Evolutionary conservation across 2,888 invertebrate genomes (phyloP).

Genomic region (Lutraria lutraria): DNA sequence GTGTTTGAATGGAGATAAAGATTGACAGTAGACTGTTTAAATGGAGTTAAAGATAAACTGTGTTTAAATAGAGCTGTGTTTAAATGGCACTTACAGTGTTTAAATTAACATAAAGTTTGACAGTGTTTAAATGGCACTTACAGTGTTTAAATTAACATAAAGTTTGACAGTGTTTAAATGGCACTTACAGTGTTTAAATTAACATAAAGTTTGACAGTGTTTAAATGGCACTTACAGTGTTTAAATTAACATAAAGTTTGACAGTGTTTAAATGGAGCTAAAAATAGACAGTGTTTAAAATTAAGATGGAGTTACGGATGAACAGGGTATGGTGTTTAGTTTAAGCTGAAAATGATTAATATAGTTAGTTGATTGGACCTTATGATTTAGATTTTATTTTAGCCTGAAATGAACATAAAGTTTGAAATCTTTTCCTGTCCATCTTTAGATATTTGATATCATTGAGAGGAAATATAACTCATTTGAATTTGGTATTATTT

Average conservation of each 20-base stretch:
- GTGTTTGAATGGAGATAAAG: slow-evolving; percentile 38
- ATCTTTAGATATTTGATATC: too few species aligned
- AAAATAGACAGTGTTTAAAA: not conserved
- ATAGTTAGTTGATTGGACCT: too few species aligned
- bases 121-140: slow-evolving; percentile 28
- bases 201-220: slow-evolving; percentile 73
- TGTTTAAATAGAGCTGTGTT: too few species aligned
- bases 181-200: not conserved
- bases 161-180: not conserved
- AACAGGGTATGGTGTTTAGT: slow-evolving; percentile 77
- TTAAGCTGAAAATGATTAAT: slow-evolving; percentile 64
- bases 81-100: too few species aligned
- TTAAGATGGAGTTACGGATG: slow-evolving; percentile 62
- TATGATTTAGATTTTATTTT: too few species aligned
- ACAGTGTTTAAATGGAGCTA: slow-evolving; percentile 77
- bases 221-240: slow-evolving; percentile 75
- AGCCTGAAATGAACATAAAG: too few species aligned
- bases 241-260: too few species aligned
- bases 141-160: slow-evolving; percentile 76
- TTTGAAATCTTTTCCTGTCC: too few species aligned
- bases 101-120: slow-evolving; percentile 69
- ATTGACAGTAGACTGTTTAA: slow-evolving; percentile 78
- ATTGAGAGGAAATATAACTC: too few species aligned
- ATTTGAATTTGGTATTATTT: too few species aligned
- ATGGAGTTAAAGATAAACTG: slow-evolving; percentile 65